Conservation (phyloP, 2,888 invertebrate species). For the Torymus auratus region DNA sequence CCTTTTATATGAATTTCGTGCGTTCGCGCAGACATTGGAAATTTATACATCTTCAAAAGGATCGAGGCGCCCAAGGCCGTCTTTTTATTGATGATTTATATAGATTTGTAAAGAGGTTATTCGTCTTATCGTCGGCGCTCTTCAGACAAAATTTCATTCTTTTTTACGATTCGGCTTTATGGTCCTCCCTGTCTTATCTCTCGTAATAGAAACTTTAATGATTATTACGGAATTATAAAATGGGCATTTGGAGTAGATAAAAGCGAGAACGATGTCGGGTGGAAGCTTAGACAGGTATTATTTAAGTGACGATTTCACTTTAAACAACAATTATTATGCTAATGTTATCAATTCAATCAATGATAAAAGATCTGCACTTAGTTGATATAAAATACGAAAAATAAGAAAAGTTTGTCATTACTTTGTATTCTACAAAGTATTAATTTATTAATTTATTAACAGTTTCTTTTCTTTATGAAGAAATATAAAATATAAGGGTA, state of each 20-base stretch:
- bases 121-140: slow-evolving; percentile 18
- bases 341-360: too few relatives aligned
- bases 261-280: too few relatives aligned
- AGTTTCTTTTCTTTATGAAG: too few relatives aligned
- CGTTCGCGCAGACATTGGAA: slow-evolving; percentile 6
- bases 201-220: slow-evolving; percentile 30
- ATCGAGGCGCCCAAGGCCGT: background rate
- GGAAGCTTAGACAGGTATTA: too few relatives aligned
- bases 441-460: too few relatives aligned
- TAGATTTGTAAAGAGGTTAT: slow-evolving; percentile 41
- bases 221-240: slow-evolving; percentile 13
- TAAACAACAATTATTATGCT: too few relatives aligned
- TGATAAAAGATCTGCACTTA: too few relatives aligned
- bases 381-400: background rate
- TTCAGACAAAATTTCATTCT: slow-evolving; percentile 25
- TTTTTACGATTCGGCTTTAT: slow-evolving; percentile 21
- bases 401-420: background rate
- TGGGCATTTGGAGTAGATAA: background rate
- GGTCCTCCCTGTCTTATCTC: slow-evolving; percentile 3
- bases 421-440: too few relatives aligned
- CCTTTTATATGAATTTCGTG: slow-evolving; percentile 31
- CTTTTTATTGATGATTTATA: slow-evolving; percentile 44
- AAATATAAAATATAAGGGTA: too few relatives aligned
- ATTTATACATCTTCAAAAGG: slow-evolving; percentile 15
- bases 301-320: too few relatives aligned